These are phyloP conservation scores for Agrotis exclamationis DNA, from an alignment of 2,888 invertebrate species.

Conservation along the genomic window DNA sequence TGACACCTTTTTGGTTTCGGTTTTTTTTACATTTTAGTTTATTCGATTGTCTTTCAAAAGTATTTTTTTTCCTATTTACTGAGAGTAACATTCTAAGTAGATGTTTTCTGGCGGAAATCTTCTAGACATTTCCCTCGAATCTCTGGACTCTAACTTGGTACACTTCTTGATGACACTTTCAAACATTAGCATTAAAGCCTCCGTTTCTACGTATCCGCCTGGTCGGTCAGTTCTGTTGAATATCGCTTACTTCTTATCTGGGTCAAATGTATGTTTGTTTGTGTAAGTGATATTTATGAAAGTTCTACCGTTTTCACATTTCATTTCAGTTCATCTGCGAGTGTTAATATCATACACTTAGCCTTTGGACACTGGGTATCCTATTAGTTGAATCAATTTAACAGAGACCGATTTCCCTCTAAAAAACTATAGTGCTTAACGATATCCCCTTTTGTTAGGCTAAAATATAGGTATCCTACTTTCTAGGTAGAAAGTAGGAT, in stretches of 20 bases:
- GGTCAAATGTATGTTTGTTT: slow-evolving; percentile 59
- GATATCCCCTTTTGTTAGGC: no score
- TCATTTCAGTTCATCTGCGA: slow-evolving; percentile 25
- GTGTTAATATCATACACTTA: no score
- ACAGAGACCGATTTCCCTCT: no score
- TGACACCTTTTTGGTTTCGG: no score
- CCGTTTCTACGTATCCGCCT: slow-evolving; percentile 51
- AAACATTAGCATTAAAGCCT: slow-evolving; percentile 45
- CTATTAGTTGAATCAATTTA: no score
- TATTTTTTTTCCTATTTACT: no score
- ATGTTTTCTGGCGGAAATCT: slow-evolving; percentile 4
- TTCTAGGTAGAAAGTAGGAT: no score
- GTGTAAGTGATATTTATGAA: slow-evolving; percentile 60
- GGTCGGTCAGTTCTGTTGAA: slow-evolving; percentile 53
- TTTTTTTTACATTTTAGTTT: no score
- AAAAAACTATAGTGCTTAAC: no score
- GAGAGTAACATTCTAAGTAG: not conserved
- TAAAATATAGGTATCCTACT: no score
- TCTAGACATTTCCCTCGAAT: slow-evolving; percentile 11
- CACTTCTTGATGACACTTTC: slow-evolving; percentile 56
- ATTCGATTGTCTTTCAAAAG: no score
- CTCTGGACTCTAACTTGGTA: slow-evolving; percentile 10
- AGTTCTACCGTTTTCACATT: slow-evolving; percentile 50
- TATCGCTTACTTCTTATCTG: slow-evolving; percentile 29
- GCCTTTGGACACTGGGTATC: no score